Evolutionary conservation across 2,797 vertebrate species (phyloP).

Genomic region (Siniperca undulata): DNA sequence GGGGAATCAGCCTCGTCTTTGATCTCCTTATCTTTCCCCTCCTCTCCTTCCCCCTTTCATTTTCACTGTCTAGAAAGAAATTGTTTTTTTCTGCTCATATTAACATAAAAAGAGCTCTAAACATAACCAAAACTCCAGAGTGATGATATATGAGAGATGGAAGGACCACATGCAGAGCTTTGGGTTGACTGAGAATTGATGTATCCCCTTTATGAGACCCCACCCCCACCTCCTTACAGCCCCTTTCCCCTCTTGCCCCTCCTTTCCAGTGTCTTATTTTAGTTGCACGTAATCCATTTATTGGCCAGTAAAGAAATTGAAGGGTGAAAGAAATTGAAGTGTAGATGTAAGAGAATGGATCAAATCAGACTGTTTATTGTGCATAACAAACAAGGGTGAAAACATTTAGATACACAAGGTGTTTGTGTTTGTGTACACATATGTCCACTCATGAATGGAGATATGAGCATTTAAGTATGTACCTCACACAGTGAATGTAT

Average conservation of each 20-base stretch:
- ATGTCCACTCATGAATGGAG: slow-evolving; percentile 1
- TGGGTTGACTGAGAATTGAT: slow-evolving; percentile 57
- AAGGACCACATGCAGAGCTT: slow-evolving; percentile 51
- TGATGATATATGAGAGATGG: slow-evolving; percentile 24
- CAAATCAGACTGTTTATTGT: slow-evolving; percentile 36
- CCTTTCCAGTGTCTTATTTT: slow-evolving; percentile 53
- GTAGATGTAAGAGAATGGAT: slow-evolving; percentile 37
- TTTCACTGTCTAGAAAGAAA: slow-evolving; percentile 9
- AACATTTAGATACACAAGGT: background rate
- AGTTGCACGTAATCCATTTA: slow-evolving; percentile 72
- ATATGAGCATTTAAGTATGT: slow-evolving; percentile 15
- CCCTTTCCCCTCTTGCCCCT: slow-evolving; percentile 2
- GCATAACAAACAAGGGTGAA: slow-evolving; percentile 11
- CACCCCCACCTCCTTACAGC: slow-evolving; percentile 38
- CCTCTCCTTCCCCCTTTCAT: slow-evolving; percentile 16
- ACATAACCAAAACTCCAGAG: slow-evolving; percentile 14
- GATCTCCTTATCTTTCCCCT: slow-evolving; percentile 48
- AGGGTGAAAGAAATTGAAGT: slow-evolving; percentile 62
- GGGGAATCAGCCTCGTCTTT: slow-evolving; percentile 59
- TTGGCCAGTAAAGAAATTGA: slow-evolving; percentile 58
- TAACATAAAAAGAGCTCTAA: slow-evolving; percentile 52
- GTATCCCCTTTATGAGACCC: slow-evolving; percentile 50
- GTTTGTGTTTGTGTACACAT: slow-evolving; percentile 14
- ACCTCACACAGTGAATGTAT: slow-evolving; percentile 19
- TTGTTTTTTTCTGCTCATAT: slow-evolving; percentile 33